phyloP scores from a whole-genome alignment of 2,888 invertebrate species.

The Machimus atricapillus region DNA sequence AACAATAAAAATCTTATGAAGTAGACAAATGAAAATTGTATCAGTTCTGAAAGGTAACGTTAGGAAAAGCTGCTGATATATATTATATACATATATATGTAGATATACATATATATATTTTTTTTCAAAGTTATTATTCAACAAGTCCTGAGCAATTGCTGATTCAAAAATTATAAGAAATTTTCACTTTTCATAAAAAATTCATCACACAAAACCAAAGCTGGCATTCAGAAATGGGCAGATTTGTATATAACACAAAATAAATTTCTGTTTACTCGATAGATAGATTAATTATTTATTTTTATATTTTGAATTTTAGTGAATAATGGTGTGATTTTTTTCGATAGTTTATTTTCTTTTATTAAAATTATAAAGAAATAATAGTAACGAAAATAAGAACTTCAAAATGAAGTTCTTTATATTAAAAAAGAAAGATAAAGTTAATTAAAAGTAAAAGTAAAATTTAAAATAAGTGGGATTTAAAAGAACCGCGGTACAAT shows the following conservation, averaged over 20 bases:
- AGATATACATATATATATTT: not conserved
- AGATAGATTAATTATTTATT: not conserved
- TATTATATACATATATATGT: not conserved
- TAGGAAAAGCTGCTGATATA: not conserved
- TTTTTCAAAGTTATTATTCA: not conserved
- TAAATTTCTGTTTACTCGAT: not conserved
- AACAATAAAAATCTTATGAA: conserved; percentile 10
- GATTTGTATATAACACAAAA: conserved; percentile 36
- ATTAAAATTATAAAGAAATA: not conserved
- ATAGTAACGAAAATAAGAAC: not conserved
- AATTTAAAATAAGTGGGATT: not conserved
- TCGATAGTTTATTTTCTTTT: not conserved
- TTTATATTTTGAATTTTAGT: not conserved
- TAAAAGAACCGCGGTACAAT: not conserved
- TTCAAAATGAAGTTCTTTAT: not conserved
- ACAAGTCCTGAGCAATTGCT: not conserved
- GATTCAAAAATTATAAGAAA: not conserved
- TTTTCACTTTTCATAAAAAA: conserved; percentile 4
- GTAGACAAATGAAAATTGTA: not conserved
- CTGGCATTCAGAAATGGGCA: conserved; percentile 37
- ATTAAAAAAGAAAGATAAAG: not conserved
- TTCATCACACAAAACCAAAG: conserved; percentile 35
- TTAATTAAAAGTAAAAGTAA: not conserved
- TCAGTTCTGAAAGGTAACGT: not conserved
- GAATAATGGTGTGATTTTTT: not conserved